Evolutionary conservation across 2,888 invertebrate species (phyloP).

Genomic region (Polydrusus pterygomalis): DNA sequence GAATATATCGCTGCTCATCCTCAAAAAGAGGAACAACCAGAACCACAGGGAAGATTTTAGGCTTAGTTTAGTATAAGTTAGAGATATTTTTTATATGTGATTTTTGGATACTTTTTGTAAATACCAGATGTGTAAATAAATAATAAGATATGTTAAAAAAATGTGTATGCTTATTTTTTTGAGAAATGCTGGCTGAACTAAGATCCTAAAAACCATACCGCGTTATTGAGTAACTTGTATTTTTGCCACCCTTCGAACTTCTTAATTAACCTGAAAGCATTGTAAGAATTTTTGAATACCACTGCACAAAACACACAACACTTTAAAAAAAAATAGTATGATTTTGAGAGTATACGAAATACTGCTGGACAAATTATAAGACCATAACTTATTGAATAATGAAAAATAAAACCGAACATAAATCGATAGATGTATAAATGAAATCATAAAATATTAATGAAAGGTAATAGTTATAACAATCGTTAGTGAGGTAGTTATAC

Average conservation of each 20-base stretch:
- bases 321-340: neutral
- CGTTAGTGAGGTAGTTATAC: conserved; percentile 16
- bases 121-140: neutral
- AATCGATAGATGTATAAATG: neutral
- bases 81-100: conserved; percentile 16
- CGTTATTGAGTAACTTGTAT: no score
- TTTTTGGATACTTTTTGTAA: conserved; percentile 30
- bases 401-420: neutral
- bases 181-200: no score
- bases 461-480: conserved; percentile 17
- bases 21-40: conserved; percentile 30
- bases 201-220: no score
- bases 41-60: conserved; percentile 34
- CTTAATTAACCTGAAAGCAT: no score
- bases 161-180: neutral
- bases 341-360: neutral
- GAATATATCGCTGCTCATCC: conserved; percentile 54
- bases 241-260: no score
- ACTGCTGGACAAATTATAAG: neutral
- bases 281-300: no score
- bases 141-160: neutral
- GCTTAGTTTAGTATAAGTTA: neutral
- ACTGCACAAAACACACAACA: no score
- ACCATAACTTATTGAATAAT: neutral
- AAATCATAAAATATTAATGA: conserved; percentile 3